Evolutionary conservation across 2,888 invertebrate genomes (phyloP).

Genomic region (Harpagoxenus sublaevis): DNA sequence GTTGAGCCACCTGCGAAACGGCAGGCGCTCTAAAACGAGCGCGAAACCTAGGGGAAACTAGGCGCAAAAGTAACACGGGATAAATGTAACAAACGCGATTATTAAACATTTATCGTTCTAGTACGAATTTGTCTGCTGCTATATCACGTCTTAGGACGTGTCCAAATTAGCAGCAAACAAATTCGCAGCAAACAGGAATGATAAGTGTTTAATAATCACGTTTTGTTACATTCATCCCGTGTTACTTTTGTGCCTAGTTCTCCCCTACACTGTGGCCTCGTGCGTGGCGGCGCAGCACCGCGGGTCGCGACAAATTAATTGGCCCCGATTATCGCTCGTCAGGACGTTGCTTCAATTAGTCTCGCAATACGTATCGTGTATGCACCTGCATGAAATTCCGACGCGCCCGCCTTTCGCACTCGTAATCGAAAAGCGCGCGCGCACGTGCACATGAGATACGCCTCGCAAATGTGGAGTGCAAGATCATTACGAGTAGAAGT

Average conservation of each 20-base stretch:
- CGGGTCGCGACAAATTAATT: slow-evolving; percentile 49
- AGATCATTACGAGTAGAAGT: not conserved
- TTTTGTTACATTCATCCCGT: no score
- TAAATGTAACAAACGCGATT: no score
- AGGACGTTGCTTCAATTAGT: slow-evolving; percentile 32
- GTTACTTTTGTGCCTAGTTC: no score
- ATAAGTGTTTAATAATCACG: no score
- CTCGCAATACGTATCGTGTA: not conserved
- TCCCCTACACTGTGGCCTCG: not conserved
- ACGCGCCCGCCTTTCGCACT: not conserved
- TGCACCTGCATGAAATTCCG: slow-evolving; percentile 22
- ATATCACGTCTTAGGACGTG: no score
- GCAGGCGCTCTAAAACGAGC: slow-evolving; percentile 32
- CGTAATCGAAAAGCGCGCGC: slow-evolving; percentile 4
- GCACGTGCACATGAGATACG: not conserved
- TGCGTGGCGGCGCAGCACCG: not conserved
- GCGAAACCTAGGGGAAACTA: not conserved
- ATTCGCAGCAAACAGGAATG: no score
- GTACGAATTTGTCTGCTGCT: no score
- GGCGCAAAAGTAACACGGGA: no score
- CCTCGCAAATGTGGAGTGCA: not conserved
- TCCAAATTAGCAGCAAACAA: no score
- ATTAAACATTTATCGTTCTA: no score
- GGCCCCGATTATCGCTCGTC: slow-evolving; percentile 37
- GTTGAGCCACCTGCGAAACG: slow-evolving; percentile 20